A percentile compares a stretch with the other conserved stretches of the same genome.
Conservation (phyloP, 2,888 invertebrate species). For the Carterocephalus palaemon region DNA sequence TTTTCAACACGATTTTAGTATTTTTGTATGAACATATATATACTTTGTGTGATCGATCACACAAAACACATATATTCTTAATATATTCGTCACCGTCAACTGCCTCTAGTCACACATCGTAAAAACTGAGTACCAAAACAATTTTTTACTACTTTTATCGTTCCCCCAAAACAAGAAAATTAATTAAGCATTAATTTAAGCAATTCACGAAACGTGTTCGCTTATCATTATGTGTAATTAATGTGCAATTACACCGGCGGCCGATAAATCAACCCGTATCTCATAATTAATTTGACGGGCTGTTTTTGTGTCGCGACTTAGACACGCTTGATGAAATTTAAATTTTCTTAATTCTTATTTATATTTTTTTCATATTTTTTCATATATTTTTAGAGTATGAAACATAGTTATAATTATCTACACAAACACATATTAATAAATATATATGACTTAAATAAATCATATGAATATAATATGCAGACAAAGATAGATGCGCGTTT, state of each 20-base stretch:
- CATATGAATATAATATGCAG: slow-evolving; percentile 38
- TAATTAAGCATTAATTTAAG: slow-evolving; percentile 16
- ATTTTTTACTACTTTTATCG: slow-evolving; percentile 16
- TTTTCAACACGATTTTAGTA: too few relatives aligned
- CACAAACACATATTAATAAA: background rate
- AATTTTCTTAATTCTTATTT: background rate
- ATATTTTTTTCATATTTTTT: background rate
- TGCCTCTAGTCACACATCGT: background rate
- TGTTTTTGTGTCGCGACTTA: slow-evolving; percentile 12
- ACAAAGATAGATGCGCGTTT: slow-evolving; percentile 34
- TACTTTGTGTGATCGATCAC: too few relatives aligned
- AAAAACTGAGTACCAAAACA: slow-evolving; percentile 9
- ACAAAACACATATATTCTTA: too few relatives aligned
- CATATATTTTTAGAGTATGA: too few relatives aligned
- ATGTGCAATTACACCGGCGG: slow-evolving; percentile 18
- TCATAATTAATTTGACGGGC: slow-evolving; percentile 11
- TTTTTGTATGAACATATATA: too few relatives aligned
- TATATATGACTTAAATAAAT: background rate
- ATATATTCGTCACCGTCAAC: too few relatives aligned
- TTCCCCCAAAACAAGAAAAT: slow-evolving; percentile 6
- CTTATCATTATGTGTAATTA: slow-evolving; percentile 22
- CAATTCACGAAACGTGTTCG: slow-evolving; percentile 23
- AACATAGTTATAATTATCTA: too few relatives aligned
- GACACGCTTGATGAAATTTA: background rate
- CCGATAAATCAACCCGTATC: slow-evolving; percentile 15